Conservation (phyloP, 2,888 invertebrate genomes). For the Zelleria hepariella region DNA sequence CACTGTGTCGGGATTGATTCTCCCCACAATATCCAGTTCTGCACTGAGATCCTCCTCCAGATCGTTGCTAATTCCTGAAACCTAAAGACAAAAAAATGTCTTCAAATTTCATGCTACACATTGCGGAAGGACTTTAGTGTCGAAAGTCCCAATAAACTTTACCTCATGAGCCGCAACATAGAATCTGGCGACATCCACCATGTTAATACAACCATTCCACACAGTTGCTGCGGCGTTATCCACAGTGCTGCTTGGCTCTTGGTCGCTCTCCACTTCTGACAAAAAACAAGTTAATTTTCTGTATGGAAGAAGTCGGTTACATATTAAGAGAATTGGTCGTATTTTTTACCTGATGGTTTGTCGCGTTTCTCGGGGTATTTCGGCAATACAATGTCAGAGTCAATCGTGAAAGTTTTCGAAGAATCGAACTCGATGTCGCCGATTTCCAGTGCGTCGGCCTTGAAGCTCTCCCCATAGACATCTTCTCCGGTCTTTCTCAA, state of each 20-base stretch:
- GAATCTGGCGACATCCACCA: slow-evolving; percentile 93
- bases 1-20: slow-evolving; percentile 90
- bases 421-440: slow-evolving; percentile 39
- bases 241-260: slow-evolving; percentile 86
- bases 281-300: background rate
- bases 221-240: slow-evolving; percentile 64
- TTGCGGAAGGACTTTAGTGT: background rate
- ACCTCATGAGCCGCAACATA: slow-evolving; percentile 87
- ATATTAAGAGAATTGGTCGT: background rate
- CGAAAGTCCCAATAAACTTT: background rate
- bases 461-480: slow-evolving; percentile 48
- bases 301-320: too few relatives aligned
- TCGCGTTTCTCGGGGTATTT: slow-evolving; percentile 35
- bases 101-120: too few relatives aligned
- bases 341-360: slow-evolving; percentile 36
- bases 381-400: slow-evolving; percentile 27
- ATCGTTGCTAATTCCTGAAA: slow-evolving; percentile 76
- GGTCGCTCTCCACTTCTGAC: slow-evolving; percentile 76
- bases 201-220: slow-evolving; percentile 90
- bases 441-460: slow-evolving; percentile 40
- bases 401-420: slow-evolving; percentile 40
- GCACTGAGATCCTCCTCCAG: slow-evolving; percentile 81
- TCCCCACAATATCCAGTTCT: slow-evolving; percentile 89
- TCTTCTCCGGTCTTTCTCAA: slow-evolving; percentile 57
- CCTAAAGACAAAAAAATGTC: slow-evolving; percentile 27